Percentiles rank a stretch among this genome's conserved stretches.
These are phyloP conservation scores for Casuarius casuarius DNA, from an alignment of 2,113 vertebrate species.

Conservation along the genomic window DNA sequence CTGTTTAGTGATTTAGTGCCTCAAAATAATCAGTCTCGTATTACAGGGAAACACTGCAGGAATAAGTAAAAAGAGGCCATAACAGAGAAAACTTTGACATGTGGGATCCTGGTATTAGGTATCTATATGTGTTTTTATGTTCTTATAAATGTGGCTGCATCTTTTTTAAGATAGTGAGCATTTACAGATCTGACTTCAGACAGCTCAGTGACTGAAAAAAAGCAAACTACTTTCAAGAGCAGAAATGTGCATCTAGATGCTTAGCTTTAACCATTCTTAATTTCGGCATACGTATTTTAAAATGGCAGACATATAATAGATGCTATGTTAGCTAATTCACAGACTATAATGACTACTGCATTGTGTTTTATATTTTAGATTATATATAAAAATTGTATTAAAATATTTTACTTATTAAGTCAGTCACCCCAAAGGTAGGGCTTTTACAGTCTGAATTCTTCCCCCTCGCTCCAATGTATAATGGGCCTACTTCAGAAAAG, in stretches of 20 bases:
- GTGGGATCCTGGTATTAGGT: neutral
- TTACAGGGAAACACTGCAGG: conserved; percentile 22
- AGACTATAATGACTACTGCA: neutral
- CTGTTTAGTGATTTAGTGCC: neutral
- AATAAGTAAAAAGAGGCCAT: conserved; percentile 46
- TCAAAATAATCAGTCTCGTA: conserved; percentile 36
- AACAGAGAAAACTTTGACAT: neutral
- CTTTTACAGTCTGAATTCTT: conserved; percentile 33
- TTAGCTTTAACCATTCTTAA: neutral
- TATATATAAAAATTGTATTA: neutral
- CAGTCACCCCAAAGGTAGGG: conserved; percentile 3
- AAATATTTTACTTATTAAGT: conserved; percentile 40
- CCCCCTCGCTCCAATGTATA: neutral
- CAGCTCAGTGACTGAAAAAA: neutral
- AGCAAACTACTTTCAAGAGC: neutral
- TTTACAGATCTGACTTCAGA: conserved; percentile 16
- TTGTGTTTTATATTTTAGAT: neutral
- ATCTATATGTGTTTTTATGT: neutral
- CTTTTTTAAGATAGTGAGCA: conserved; percentile 4
- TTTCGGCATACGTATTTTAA: neutral
- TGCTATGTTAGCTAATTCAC: neutral
- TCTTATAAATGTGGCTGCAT: neutral
- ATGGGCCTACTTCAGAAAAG: neutral
- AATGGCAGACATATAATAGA: neutral
- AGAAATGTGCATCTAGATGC: neutral